Evolutionary conservation across 2,113 vertebrate species (phyloP).

Genomic region (Nibea coibor): DNA sequence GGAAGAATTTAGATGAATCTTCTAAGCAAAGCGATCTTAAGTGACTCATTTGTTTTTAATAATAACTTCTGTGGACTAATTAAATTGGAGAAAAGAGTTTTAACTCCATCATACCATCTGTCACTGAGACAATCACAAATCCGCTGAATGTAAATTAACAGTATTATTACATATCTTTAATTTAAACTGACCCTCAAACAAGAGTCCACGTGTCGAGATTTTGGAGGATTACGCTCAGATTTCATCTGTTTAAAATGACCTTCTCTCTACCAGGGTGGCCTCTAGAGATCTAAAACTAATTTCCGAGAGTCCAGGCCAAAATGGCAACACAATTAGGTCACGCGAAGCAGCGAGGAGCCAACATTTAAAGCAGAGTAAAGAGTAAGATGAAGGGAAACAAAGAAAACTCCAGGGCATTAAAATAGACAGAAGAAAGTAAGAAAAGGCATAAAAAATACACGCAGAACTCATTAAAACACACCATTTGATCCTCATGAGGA

Average conservation of each 20-base stretch:
- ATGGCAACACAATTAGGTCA: slow-evolving; percentile 9
- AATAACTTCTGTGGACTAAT: not conserved
- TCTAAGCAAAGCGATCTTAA: not conserved
- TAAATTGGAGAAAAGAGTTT: no score
- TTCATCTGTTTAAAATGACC: not conserved
- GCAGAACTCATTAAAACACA: not conserved
- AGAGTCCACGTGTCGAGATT: not conserved
- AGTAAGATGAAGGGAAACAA: no score
- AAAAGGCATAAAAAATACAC: not conserved
- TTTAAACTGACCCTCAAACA: not conserved
- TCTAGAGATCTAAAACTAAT: slow-evolving; percentile 34
- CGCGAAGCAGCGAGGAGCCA: not conserved
- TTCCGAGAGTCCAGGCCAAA: slow-evolving; percentile 1
- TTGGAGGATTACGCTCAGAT: not conserved
- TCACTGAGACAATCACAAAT: not conserved
- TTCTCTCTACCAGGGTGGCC: slow-evolving; percentile 9
- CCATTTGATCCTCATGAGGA: not conserved
- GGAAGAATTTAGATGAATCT: not conserved
- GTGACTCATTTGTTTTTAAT: not conserved
- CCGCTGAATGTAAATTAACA: not conserved
- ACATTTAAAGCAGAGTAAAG: not conserved
- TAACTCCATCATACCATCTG: no score
- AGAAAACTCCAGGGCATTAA: not conserved
- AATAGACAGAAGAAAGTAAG: not conserved
- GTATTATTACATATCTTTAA: not conserved